Evolutionary conservation across 2,888 invertebrate species (phyloP).

Genomic region (Zygaena filipendulae): DNA sequence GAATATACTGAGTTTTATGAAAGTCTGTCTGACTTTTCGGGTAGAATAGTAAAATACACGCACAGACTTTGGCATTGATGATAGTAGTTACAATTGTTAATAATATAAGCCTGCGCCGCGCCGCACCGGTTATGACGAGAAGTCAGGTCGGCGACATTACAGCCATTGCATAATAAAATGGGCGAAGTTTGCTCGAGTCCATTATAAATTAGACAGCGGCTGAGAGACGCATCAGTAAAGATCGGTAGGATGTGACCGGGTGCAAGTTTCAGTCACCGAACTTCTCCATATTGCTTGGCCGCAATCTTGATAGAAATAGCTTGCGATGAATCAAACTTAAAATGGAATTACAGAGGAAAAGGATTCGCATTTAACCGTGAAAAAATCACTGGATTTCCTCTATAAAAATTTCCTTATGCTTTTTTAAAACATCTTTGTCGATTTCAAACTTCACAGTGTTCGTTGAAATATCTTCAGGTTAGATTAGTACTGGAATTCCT

Average conservation of each 20-base stretch:
- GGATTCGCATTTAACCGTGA: conserved; percentile 35
- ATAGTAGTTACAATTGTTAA: too few relatives aligned
- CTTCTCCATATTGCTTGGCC: conserved; percentile 52
- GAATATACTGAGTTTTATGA: too few relatives aligned
- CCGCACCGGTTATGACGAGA: too few relatives aligned
- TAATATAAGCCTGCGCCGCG: too few relatives aligned
- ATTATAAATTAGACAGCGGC: conserved; percentile 68
- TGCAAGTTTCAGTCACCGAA: conserved; percentile 55
- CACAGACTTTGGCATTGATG: too few relatives aligned
- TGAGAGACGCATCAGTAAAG: conserved; percentile 65
- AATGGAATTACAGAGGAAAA: conserved; percentile 54
- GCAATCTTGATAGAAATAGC: conserved; percentile 65
- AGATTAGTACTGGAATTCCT: too few relatives aligned
- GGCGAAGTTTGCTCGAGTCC: conserved; percentile 66
- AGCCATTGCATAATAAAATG: conserved; percentile 69
- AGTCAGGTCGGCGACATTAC: conserved; percentile 63
- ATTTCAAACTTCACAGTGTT: conserved; percentile 22
- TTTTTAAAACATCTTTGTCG: conserved; percentile 23
- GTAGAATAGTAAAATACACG: too few relatives aligned
- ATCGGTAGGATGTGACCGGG: conserved; percentile 66
- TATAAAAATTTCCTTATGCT: conserved; percentile 10
- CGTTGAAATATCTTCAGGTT: too few relatives aligned
- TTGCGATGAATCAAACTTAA: conserved; percentile 58
- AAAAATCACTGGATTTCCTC: too few relatives aligned
- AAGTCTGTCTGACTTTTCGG: too few relatives aligned